Base-by-base conservation (phyloP, 2,797 vertebrate genomes). In the Cyprinella venusta region DNA sequence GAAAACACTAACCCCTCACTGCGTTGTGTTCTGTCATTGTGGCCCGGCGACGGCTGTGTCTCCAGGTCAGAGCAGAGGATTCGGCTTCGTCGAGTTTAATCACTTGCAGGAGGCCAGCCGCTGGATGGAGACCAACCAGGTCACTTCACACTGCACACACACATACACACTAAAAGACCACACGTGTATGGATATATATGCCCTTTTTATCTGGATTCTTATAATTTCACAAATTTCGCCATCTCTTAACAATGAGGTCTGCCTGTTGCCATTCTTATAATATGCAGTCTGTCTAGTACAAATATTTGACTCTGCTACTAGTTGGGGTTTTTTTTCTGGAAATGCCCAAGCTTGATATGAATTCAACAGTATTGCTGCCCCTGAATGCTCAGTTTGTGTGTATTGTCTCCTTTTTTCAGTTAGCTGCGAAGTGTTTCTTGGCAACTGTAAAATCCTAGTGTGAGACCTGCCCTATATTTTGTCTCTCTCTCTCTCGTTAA, bases 51-150 rank as follows among this genome's bases (percentile, higher is more conserved):
- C 77, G 94, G 96, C 94, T 96, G 96, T 95, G 93, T 97, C 92
- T 95, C 96, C 96, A 97, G 97, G 96, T 96, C 96, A 97, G 96
- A 97, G 96, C 95, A 95, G 96, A 93, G 97, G 96, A 96, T 97
- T 97, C 96, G 96, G 96, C 96, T 97, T 97, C 96, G 96, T 97
- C 95, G 96, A 97, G 96, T 97, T 98, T 96, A 96, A 96, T 97
- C 93, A 96, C 95, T 96, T 97, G 95, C 96, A 97, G 96, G 96
- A 97, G 94, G 96, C 96, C 94, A 95, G 95, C 93, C 93, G 95
- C 94, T 97, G 96, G 96, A 97, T 97, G 96, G 96, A 96, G 96
- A 96, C 95, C 96, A 96, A 97, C 95, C 96, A 97, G 96, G 96
- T 97, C 96, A 96, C 96, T 96, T 95, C 95, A 94, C 94, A 92